phyloP scores from a whole-genome alignment of 2,113 vertebrate genomes.

The Scytalopus superciliaris region DNA sequence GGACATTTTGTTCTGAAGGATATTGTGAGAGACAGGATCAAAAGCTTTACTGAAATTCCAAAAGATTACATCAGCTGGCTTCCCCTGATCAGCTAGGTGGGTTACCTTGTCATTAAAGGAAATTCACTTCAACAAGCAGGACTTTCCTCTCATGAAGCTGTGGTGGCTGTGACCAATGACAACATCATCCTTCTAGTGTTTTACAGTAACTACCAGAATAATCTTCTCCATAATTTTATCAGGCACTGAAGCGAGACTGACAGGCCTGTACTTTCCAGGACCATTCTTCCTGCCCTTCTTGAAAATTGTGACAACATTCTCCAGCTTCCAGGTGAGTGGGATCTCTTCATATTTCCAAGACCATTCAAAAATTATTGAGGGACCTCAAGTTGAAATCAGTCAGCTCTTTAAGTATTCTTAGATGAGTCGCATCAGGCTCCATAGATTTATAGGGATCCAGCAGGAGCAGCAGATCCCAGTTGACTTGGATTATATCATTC shows the following conservation, averaged over 20 bases:
- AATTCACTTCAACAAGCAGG: neutral
- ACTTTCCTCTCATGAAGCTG: neutral
- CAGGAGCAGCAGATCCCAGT: neutral
- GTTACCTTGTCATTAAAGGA: neutral
- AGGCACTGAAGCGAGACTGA: neutral
- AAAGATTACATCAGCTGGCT: neutral
- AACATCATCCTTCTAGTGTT: neutral
- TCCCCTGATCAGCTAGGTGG: neutral
- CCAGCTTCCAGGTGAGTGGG: neutral
- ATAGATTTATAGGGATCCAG: neutral
- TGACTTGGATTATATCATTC: neutral
- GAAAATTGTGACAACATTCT: neutral
- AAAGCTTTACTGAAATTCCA: neutral
- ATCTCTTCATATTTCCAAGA: neutral
- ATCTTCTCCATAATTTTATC: neutral
- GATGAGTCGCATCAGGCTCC: neutral
- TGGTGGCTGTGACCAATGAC: neutral
- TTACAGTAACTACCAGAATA: neutral
- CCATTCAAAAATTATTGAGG: neutral
- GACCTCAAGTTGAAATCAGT: neutral
- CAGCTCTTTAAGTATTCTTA: neutral
- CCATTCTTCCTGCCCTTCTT: neutral
- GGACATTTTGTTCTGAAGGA: neutral
- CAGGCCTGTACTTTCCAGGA: neutral
- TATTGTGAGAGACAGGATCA: neutral